Evolutionary conservation across 2,797 vertebrate species (phyloP).

Genomic region (Lepus townsendii): DNA sequence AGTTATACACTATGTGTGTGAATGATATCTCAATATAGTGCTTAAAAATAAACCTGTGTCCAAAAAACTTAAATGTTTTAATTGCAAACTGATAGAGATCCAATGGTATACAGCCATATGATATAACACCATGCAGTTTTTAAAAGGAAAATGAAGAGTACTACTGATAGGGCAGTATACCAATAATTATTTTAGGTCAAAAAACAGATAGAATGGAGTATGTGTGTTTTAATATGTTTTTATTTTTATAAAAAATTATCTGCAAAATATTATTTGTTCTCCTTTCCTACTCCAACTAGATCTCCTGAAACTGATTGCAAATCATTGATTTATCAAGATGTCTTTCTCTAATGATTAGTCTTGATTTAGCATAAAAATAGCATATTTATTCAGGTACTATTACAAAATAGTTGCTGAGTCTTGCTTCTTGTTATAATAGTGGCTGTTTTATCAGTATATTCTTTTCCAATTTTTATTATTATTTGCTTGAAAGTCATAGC

Average conservation of each 20-base stretch:
- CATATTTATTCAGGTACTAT: not conserved
- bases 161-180: not conserved
- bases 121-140: not conserved
- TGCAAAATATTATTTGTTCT: not conserved
- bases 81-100: not conserved
- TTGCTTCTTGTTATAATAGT: not conserved
- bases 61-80: not conserved
- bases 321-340: not conserved
- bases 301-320: not conserved
- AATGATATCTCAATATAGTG: not conserved
- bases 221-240: not conserved
- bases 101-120: not conserved
- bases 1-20: not conserved
- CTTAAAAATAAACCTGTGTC: constrained; percentile 6
- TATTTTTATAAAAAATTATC: not conserved
- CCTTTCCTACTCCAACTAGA: not conserved
- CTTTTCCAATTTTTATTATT: not conserved
- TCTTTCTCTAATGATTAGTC: not conserved
- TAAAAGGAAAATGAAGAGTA: not conserved
- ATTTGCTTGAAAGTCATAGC: too few species aligned
- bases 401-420: not conserved
- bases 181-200: not conserved
- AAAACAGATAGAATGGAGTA: not conserved
- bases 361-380: not conserved
- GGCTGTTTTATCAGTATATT: not conserved